Evolutionary conservation across 2,797 vertebrate species (phyloP).

Genomic region (Etheostoma perlongum): DNA sequence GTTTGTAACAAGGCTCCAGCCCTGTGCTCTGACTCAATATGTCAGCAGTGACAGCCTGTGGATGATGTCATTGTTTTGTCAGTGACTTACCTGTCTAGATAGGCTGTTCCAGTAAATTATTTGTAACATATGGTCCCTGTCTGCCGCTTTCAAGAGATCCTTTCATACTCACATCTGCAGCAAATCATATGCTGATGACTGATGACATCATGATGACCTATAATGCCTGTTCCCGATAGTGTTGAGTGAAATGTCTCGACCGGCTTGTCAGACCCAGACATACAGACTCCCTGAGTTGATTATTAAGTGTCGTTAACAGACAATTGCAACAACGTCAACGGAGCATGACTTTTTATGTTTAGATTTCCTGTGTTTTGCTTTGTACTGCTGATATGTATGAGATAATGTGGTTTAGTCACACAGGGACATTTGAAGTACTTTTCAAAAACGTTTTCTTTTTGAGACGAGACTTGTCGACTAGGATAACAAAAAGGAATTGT

Average conservation of each 20-base stretch:
- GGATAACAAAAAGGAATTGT: background rate
- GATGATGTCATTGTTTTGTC: conserved; percentile 70
- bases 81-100: conserved; percentile 64
- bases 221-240: conserved; percentile 53
- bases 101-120: conserved; percentile 59
- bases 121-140: conserved; percentile 62
- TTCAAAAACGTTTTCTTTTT: background rate
- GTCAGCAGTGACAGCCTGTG: conserved; percentile 21
- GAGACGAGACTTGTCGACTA: background rate
- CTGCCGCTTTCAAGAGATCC: conserved; percentile 46
- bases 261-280: conserved; percentile 55
- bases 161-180: conserved; percentile 67
- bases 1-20: conserved; percentile 53
- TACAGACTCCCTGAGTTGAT: conserved; percentile 55
- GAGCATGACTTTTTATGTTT: conserved; percentile 14
- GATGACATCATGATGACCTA: conserved; percentile 75
- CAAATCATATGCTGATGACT: conserved; percentile 69
- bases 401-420: background rate
- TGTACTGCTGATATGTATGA: background rate
- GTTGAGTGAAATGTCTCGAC: conserved; percentile 66
- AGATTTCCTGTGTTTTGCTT: conserved; percentile 21
- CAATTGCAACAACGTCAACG: conserved; percentile 18
- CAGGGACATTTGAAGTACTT: background rate
- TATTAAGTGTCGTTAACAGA: conserved; percentile 51
- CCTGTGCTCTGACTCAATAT: conserved; percentile 46